Evolutionary conservation across 2,113 vertebrate genomes (phyloP).

Genomic region (Chloroceryle aenea): DNA sequence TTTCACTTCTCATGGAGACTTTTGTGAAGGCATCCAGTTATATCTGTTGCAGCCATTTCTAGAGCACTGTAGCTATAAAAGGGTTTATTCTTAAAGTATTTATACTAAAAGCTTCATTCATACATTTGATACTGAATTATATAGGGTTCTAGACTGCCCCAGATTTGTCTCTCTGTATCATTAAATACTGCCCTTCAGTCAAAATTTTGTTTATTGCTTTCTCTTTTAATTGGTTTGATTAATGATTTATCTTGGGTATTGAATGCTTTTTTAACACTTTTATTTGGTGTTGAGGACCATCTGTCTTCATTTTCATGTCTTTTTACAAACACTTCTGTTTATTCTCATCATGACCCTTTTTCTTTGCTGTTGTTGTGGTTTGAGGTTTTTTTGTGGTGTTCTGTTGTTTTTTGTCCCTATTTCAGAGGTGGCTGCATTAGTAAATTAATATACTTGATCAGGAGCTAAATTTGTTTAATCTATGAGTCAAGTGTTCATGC

Average conservation of each 20-base stretch:
- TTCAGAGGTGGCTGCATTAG: background rate
- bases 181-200: background rate
- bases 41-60: background rate
- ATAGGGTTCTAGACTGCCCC: background rate
- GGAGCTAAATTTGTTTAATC: background rate
- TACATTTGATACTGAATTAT: background rate
- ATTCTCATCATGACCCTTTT: no score
- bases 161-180: rapidly evolving
- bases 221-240: background rate
- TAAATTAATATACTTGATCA: background rate
- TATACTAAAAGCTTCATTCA: background rate
- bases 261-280: background rate
- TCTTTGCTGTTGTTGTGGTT: background rate
- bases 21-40: background rate
- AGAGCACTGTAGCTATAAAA: rapidly evolving
- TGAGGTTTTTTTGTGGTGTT: no score
- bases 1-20: background rate
- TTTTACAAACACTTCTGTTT: background rate
- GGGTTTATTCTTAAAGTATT: background rate
- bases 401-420: no score
- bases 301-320: background rate
- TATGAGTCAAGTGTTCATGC: background rate
- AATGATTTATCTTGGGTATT: background rate
- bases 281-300: background rate
- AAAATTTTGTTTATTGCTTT: background rate